Evolutionary conservation across 2,113 vertebrate species (phyloP).

Genomic region (Cavia porcellus): DNA sequence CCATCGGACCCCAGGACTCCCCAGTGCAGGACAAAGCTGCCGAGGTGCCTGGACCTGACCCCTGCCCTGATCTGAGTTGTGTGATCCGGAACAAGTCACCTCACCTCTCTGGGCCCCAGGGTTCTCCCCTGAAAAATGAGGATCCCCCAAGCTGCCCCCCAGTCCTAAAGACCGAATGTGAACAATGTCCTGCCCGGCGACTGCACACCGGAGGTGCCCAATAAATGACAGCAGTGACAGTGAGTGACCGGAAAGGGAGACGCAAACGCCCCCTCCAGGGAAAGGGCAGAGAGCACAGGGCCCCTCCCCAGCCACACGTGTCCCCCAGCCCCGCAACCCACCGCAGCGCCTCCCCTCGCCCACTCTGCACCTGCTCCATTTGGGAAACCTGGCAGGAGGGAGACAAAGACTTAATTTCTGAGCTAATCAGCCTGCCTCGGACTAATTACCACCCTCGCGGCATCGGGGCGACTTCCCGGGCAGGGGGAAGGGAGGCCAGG

Average conservation of each 20-base stretch:
- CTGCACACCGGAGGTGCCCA: neutral
- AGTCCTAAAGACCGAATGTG: neutral
- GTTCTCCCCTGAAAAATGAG: neutral
- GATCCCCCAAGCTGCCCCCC: neutral
- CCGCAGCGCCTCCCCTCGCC: neutral
- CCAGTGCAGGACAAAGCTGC: neutral
- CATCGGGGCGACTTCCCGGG: conserved; percentile 82
- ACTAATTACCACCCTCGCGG: conserved; percentile 88
- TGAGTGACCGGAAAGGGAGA: neutral
- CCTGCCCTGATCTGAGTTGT: neutral
- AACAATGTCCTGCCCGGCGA: neutral
- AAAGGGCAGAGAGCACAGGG: neutral
- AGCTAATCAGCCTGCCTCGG: conserved; percentile 87
- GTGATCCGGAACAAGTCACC: neutral
- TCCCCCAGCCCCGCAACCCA: neutral
- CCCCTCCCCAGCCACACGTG: neutral
- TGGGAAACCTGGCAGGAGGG: conserved; percentile 67
- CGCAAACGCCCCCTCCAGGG: neutral
- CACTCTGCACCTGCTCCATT: conserved; percentile 85
- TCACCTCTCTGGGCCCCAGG: neutral
- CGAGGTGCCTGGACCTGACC: neutral
- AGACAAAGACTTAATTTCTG: conserved; percentile 89
- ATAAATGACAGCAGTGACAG: neutral
- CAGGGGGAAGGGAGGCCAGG: neutral
- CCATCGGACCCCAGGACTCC: neutral